Conservation (phyloP, 2,113 vertebrate species). For the Euleptes europaea region DNA sequence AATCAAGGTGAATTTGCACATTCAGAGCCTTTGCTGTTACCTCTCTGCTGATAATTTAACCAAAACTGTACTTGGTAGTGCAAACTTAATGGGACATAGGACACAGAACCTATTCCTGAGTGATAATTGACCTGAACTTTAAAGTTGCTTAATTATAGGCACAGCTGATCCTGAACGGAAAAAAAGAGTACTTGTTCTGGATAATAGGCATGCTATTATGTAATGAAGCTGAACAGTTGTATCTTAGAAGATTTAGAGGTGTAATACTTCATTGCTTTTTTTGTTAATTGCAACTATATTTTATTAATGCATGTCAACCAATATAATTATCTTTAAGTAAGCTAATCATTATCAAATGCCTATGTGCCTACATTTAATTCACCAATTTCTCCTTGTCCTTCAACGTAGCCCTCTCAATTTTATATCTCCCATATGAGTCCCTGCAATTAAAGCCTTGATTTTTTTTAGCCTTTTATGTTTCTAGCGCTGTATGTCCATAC, state of each 20-base stretch:
- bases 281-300: neutral
- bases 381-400: too few species aligned
- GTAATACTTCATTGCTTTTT: neutral
- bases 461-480: too few species aligned
- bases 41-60: neutral
- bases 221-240: neutral
- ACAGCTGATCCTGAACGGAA: neutral
- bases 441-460: too few species aligned
- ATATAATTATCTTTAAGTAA: too few species aligned
- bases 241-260: neutral
- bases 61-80: neutral
- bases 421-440: too few species aligned
- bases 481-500: too few species aligned
- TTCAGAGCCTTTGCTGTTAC: neutral
- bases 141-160: neutral
- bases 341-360: too few species aligned
- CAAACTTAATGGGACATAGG: neutral
- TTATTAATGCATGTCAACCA: too few species aligned
- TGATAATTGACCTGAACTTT: neutral
- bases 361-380: too few species aligned
- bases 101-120: neutral
- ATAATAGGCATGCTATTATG: neutral
- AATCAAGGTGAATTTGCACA: neutral
- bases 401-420: too few species aligned
- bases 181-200: neutral